Evolutionary conservation across 2,113 vertebrate genomes (phyloP), one percentile per base, ranked within the genome.

Genomic region (Dicentrarchus labrax): DNA sequence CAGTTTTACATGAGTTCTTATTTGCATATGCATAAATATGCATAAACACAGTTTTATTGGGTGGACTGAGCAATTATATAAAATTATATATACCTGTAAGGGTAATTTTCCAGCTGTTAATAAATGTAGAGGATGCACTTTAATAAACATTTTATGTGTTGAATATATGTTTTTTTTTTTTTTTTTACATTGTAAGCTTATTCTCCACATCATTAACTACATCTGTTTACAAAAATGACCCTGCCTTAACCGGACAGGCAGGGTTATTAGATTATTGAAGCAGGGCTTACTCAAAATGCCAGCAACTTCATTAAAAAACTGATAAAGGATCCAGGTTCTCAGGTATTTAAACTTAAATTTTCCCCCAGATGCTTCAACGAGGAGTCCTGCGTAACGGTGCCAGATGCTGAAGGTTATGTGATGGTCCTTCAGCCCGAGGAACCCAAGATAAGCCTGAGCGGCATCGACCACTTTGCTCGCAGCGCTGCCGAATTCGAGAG

Each of bases 341-440:
- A 5, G 5, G 0, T 38, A 4, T n/a, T 70, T 0, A 67, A 61
- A 47, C 8, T 21, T 0, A 8, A 30, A 1, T 73, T 69, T 62
- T 45, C 56, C 41, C 43, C 0, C 71, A 99, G 98, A 72, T 99
- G 98, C 83, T 97, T 96, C 80, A 97, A 94, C 0, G 97, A 97
- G 78, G 98, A 98, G 9, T 64, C 96, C 57, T 99, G 98, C 4
- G 94, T 97, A 1, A 86, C 94, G 0, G 86, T 99, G 13, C 97
- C 97, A 0, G 95, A 97, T 0, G 95, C 97, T 1, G 98, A 98
- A 56, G 96, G 98, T 2, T 98, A 97, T 0, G 94, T 99, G 56
- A 97, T 98, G 97, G 98, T 99, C 45, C 72, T 99, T 89, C 98
- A 99, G 89, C 98, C 98, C 0, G 98, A 99, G 59, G 98, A 99